phyloP scores from a whole-genome alignment of 64 coral and sea anemone species.

The Montipora foliosa region DNA sequence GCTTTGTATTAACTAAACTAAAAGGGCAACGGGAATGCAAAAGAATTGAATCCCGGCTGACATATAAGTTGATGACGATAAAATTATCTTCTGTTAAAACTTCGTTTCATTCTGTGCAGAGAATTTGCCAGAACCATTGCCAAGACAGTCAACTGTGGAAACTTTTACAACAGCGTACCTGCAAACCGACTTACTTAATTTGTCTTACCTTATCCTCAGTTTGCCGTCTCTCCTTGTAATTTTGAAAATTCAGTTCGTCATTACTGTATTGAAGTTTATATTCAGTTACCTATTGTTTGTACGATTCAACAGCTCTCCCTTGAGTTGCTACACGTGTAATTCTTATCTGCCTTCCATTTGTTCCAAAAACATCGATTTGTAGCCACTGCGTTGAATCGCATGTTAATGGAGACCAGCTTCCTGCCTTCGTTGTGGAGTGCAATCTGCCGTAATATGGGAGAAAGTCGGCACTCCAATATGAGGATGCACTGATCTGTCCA shows the following conservation, averaged over 20 bases:
- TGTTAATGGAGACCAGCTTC: neutral
- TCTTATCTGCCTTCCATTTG: neutral
- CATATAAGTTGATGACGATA: no score
- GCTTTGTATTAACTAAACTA: no score
- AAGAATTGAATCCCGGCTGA: no score
- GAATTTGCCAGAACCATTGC: no score
- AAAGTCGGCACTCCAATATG: neutral
- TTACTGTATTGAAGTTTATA: conserved; percentile 17
- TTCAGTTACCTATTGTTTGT: neutral
- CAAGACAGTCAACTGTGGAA: no score
- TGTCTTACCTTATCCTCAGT: neutral
- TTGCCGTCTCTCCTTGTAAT: conserved; percentile 6
- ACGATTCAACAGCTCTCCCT: neutral
- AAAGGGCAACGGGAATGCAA: no score
- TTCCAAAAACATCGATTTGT: neutral
- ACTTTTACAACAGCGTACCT: no score
- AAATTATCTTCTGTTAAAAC: no score
- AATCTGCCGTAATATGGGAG: neutral
- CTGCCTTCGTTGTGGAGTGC: no score
- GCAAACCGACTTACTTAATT: neutral
- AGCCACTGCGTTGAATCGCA: neutral
- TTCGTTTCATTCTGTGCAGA: no score
- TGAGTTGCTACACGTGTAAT: conserved; percentile 1
- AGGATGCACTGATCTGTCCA: neutral
- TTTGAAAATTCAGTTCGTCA: neutral